Conservation (phyloP, 1,140 invertebrate species). For the Drosophila suzukii region DNA sequence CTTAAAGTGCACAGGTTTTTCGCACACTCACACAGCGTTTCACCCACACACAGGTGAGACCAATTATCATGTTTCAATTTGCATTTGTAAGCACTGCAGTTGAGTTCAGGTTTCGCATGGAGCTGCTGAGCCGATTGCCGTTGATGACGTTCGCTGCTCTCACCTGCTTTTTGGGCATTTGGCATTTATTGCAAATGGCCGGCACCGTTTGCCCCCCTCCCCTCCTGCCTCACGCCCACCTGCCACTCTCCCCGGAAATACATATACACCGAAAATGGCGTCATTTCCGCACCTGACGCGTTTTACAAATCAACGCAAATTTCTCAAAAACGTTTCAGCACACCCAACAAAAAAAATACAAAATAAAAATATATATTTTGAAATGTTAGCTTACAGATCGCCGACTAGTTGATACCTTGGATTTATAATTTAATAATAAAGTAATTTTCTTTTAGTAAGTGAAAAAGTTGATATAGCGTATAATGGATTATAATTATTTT, state of each 20-base stretch:
- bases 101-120: constrained; percentile 20
- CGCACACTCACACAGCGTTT: constrained; percentile 1
- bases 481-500: too few relatives aligned
- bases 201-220: constrained; percentile 3
- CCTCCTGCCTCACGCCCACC: background rate
- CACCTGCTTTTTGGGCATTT: constrained; percentile 41
- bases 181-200: constrained; percentile 61
- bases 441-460: too few relatives aligned
- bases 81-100: constrained; percentile 70
- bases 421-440: too few relatives aligned
- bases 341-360: constrained; percentile 5
- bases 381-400: background rate
- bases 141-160: constrained; percentile 20
- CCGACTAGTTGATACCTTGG: background rate
- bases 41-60: constrained; percentile 33
- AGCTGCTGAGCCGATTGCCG: constrained; percentile 13
- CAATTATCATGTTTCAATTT: constrained; percentile 76
- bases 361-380: constrained; percentile 3
- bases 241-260: background rate
- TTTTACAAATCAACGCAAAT: constrained; percentile 67
- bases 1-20: constrained; percentile 3
- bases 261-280: constrained; percentile 48
- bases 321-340: constrained; percentile 31
- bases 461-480: too few relatives aligned
- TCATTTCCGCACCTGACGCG: constrained; percentile 58